Evolutionary conservation across 2,888 invertebrate genomes (phyloP).

Genomic region (Dichetophora obliterata): DNA sequence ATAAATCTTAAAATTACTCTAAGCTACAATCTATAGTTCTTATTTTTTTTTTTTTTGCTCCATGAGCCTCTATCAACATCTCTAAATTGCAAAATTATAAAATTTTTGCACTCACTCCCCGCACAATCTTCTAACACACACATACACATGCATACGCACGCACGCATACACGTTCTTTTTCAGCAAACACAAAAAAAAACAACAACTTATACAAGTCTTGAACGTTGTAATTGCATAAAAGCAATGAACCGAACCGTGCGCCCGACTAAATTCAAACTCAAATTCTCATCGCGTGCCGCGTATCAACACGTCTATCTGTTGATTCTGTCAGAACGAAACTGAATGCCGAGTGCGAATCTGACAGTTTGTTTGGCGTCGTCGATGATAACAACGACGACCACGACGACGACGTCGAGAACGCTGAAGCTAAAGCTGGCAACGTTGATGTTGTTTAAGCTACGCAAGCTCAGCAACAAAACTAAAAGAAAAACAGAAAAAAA

Average conservation of each 20-base stretch:
- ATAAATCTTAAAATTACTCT: background rate
- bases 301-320: constrained; percentile 46
- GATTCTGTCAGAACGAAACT: constrained; percentile 63
- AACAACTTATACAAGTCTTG: background rate
- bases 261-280: constrained; percentile 21
- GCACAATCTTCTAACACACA: background rate
- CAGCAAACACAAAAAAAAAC: background rate
- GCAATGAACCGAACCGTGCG: constrained; percentile 10
- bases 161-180: background rate
- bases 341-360: constrained; percentile 60
- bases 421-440: background rate
- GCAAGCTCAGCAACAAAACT: background rate
- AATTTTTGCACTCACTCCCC: background rate
- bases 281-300: constrained; percentile 44
- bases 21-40: background rate
- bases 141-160: background rate
- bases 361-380: constrained; percentile 36
- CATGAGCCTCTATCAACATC: too few species aligned
- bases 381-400: background rate
- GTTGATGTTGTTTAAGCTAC: background rate
- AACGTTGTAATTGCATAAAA: too few species aligned
- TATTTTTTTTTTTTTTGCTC: background rate
- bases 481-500: background rate
- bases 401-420: background rate
- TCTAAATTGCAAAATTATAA: too few species aligned